Conservation (phyloP, 2,113 vertebrate genomes). For the Octodon degus region DNA sequence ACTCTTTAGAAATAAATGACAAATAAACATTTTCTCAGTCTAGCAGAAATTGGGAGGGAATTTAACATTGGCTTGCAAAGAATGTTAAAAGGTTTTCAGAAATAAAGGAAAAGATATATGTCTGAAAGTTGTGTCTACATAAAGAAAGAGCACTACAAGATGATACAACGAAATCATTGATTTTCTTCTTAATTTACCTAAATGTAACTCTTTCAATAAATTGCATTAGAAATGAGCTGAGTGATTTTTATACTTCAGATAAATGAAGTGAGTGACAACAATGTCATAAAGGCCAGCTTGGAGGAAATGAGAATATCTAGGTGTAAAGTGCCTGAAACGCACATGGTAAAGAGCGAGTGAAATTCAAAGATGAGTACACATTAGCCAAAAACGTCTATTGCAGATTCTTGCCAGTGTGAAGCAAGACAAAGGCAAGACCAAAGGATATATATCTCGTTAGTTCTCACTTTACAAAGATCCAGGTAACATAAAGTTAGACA, state of each 20-base stretch:
- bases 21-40: not conserved
- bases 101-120: not conserved
- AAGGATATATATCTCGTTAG: not conserved
- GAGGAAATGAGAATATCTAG: not conserved
- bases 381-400: not conserved
- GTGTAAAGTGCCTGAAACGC: not conserved
- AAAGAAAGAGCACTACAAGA: not conserved
- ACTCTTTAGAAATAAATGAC: not conserved
- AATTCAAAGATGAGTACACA: not conserved
- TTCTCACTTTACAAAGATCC: not conserved
- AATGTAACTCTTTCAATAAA: not conserved
- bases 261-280: not conserved
- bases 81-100: not conserved
- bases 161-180: not conserved
- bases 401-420: not conserved
- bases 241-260: not conserved
- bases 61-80: not conserved
- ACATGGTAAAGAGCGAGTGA: not conserved
- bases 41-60: not conserved
- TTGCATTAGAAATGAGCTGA: not conserved
- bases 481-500: not conserved
- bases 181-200: not conserved
- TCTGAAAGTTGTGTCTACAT: not conserved
- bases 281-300: not conserved
- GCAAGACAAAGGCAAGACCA: not conserved